Evolutionary conservation across 2,113 vertebrate genomes (phyloP), one percentile per base, ranked within the genome.

Genomic region (Ciconia maguari): DNA sequence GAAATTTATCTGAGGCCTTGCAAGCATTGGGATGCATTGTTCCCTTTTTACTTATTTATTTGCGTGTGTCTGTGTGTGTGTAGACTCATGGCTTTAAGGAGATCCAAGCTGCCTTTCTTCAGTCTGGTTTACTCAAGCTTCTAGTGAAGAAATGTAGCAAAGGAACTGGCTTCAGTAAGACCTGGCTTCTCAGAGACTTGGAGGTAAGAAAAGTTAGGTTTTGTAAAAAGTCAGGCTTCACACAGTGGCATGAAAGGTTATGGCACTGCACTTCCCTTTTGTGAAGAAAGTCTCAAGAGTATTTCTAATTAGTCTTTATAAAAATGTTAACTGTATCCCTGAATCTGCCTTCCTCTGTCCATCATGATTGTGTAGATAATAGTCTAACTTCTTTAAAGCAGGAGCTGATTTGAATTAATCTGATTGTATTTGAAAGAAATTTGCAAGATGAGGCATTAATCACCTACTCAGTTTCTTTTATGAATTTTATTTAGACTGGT

Each of bases 81-180:
- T 97, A 99, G 99, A 99, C 98, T 83, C 99, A 99, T 5, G 98
- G 98, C 32, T 99, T 99, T 93, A 98, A 98, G 81, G 98, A 99
- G 82, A 97, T 98, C 51, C 99, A 99, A 57, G 96, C 98, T 64
- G 98, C 98, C 81, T 99, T 99, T 89, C 99, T 99, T 70, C 98
- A 98, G 91, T 98, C 98, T 3, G 99, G 98, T 38, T 98, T 99
- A 77, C 98, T 99, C 51, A 99, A 99, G 95, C 98, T 99, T 76
- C 98, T 99, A 42, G 99, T 99, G 94, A 99, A 99, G 94, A 99
- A 99, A 95, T 99, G 99, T 96, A 99, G 99, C 97, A 99, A 99
- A 97, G 99, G 99, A 27, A 99, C 99, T 0, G 99, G 99, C 87
- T 99, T 99, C 97, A 99, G 99, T 94, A 99, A 99, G 96, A 99